Evolutionary conservation across 2,888 invertebrate genomes (phyloP).

Genomic region (Bhutanitis thaidina): DNA sequence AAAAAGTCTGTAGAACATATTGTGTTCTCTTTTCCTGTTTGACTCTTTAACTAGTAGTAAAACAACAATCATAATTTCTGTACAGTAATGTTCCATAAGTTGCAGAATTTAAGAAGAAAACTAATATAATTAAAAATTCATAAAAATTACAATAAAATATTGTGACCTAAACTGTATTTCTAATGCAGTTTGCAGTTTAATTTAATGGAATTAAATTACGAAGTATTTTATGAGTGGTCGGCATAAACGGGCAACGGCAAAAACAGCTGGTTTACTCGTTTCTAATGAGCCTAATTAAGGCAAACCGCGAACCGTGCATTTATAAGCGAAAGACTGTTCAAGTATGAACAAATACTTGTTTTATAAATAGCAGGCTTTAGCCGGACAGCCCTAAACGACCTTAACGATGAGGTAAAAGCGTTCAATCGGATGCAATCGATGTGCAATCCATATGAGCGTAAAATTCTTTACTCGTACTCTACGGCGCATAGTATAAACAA

Average conservation of each 20-base stretch:
- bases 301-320: slow-evolving; percentile 26
- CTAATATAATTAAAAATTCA: no score
- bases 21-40: no score
- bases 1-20: no score
- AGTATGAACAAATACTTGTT: slow-evolving; percentile 27
- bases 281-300: slow-evolving; percentile 25
- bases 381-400: slow-evolving; percentile 47
- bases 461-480: neutral
- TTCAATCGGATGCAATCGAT: slow-evolving; percentile 68
- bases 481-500: neutral
- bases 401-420: slow-evolving; percentile 55
- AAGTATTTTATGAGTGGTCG: no score
- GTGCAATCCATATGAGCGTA: slow-evolving; percentile 33
- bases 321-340: slow-evolving; percentile 27
- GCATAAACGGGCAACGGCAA: neutral
- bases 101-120: no score
- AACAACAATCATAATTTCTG: no score
- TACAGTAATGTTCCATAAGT: no score
- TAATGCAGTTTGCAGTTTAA: no score
- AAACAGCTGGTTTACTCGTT: slow-evolving; percentile 16
- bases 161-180: no score
- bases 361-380: slow-evolving; percentile 56
- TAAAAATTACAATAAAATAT: no score
- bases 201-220: no score
- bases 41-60: no score